These are phyloP conservation scores for Oedothorax gibbosus DNA, from an alignment of 1,140 invertebrate species.

Conservation along the genomic window DNA sequence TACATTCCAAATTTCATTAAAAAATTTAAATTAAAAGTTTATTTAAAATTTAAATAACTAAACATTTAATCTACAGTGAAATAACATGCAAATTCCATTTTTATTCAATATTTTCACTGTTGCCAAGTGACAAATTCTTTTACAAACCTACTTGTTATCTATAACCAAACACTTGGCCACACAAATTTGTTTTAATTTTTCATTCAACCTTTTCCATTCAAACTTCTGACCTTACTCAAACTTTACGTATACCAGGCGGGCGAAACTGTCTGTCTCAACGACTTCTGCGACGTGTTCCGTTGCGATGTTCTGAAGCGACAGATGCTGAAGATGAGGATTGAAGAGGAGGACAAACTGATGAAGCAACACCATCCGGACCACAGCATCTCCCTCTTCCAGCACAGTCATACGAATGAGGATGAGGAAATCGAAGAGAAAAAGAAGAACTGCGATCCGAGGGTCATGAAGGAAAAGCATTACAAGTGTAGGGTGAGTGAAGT, in stretches of 20 bases:
- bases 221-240: neutral
- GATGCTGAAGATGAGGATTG: slow-evolving; percentile 29
- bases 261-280: slow-evolving; percentile 89
- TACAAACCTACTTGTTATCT: no score
- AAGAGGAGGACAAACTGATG: slow-evolving; percentile 24
- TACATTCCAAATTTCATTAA: no score
- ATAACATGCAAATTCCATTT: no score
- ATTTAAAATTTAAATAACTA: no score
- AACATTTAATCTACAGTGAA: no score
- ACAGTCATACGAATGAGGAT: slow-evolving; percentile 5
- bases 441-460: slow-evolving; percentile 11
- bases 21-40: no score
- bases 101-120: no score
- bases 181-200: no score
- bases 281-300: slow-evolving; percentile 95
- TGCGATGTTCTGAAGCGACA: slow-evolving; percentile 80
- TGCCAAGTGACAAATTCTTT: no score
- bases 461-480: slow-evolving; percentile 13
- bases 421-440: slow-evolving; percentile 32
- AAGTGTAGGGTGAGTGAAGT: slow-evolving; percentile 48
- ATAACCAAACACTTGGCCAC: no score
- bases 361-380: neutral
- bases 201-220: no score
- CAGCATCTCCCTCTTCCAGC: slow-evolving; percentile 1
- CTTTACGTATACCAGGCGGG: slow-evolving; percentile 76